Evolutionary conservation across 2,888 invertebrate species (phyloP).

Genomic region (Melikaiella ostensackeni): DNA sequence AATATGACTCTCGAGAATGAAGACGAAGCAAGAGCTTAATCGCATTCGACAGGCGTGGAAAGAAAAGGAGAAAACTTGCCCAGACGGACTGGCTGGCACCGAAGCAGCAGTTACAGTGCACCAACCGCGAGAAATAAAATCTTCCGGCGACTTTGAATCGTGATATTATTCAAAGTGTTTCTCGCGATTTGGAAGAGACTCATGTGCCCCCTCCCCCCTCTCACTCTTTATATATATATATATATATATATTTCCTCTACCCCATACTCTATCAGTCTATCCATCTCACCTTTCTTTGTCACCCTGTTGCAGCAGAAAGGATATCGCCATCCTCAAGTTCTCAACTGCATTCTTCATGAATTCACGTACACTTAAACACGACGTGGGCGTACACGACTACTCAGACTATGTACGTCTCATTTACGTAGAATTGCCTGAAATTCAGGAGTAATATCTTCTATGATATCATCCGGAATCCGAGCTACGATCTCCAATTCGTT

Average conservation of each 20-base stretch:
- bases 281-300: constrained; percentile 15
- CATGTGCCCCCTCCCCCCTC: background rate
- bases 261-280: background rate
- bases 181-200: constrained; percentile 65
- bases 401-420: constrained; percentile 31
- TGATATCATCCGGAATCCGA: constrained; percentile 13
- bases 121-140: constrained; percentile 70
- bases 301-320: background rate
- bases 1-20: constrained; percentile 48
- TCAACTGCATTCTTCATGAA: constrained; percentile 27
- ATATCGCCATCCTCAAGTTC: background rate
- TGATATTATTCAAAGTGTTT: constrained; percentile 75
- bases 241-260: background rate
- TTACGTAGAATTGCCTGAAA: constrained; percentile 7
- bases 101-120: constrained; percentile 68
- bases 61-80: constrained; percentile 48
- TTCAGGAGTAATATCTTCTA: constrained; percentile 18
- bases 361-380: constrained; percentile 1
- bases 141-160: constrained; percentile 73
- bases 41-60: constrained; percentile 52
- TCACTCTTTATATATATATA: no score
- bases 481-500: constrained; percentile 4
- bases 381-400: background rate
- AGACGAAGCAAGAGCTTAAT: constrained; percentile 47
- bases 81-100: constrained; percentile 74